Conservation (phyloP, 2,888 invertebrate genomes). For the Hylaea fasciaria region DNA sequence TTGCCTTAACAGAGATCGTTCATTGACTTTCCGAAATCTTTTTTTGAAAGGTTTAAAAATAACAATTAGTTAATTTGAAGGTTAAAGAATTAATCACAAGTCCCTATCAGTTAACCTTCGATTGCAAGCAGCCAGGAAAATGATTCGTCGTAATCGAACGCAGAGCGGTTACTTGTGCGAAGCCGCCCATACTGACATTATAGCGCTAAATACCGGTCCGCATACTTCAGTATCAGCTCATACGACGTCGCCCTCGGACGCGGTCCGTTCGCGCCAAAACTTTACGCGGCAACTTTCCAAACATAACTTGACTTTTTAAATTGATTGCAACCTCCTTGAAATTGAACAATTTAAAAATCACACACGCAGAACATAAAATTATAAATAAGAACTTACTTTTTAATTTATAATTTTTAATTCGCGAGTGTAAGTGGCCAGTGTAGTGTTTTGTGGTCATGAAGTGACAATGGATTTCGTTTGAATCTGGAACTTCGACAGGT, state of each 20-base stretch:
- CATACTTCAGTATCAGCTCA: conserved; percentile 24
- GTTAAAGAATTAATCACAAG: too few species aligned
- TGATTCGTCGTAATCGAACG: too few species aligned
- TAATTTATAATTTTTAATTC: conserved; percentile 14
- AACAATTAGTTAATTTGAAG: too few species aligned
- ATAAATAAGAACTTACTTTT: background rate
- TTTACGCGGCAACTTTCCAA: conserved; percentile 40
- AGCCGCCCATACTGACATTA: conserved; percentile 17
- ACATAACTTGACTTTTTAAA: conserved; percentile 11
- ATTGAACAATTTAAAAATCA: too few species aligned
- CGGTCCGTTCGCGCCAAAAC: conserved; percentile 27
- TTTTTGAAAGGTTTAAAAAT: too few species aligned
- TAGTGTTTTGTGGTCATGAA: conserved; percentile 17
- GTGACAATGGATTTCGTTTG: conserved; percentile 35
- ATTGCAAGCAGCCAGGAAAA: too few species aligned
- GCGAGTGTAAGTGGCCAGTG: conserved; percentile 24
- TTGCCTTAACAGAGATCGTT: too few species aligned
- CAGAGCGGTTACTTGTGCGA: too few species aligned
- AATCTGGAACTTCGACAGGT: conserved; percentile 36
- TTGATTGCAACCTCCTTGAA: background rate
- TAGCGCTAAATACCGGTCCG: conserved; percentile 5
- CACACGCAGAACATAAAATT: background rate
- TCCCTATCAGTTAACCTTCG: too few species aligned
- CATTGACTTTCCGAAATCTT: too few species aligned
- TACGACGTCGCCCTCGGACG: conserved; percentile 11